These are phyloP conservation scores for Mobula birostris DNA, from an alignment of 2,113 vertebrate genomes.

Conservation along the genomic window DNA sequence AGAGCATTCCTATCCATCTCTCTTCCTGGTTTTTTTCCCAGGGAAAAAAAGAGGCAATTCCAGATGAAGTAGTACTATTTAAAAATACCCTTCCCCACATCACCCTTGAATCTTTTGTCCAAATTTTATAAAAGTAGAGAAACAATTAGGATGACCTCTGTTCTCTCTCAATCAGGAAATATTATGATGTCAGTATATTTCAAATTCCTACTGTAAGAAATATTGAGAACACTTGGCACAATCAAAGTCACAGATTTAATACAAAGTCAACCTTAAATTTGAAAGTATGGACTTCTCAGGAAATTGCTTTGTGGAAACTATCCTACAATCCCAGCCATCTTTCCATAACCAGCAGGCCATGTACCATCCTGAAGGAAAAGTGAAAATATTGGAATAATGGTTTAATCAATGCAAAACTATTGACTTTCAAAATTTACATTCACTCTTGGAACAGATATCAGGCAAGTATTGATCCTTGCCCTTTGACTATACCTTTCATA, in stretches of 20 bases:
- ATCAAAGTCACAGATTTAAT: not conserved
- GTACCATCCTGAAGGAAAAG: not conserved
- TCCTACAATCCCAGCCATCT: not conserved
- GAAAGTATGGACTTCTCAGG: not conserved
- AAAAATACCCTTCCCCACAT: too few relatives aligned
- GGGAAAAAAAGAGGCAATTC: too few relatives aligned
- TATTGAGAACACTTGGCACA: not conserved
- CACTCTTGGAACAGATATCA: not conserved
- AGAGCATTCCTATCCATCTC: too few relatives aligned
- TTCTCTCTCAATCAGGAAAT: not conserved
- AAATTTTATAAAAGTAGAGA: not conserved
- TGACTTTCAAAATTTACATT: not conserved
- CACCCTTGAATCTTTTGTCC: too few relatives aligned
- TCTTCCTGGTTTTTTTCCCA: too few relatives aligned
- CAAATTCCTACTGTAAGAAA: not conserved
- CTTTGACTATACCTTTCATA: not conserved
- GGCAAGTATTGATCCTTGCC: not conserved
- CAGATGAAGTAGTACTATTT: too few relatives aligned
- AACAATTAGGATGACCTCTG: not conserved
- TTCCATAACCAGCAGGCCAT: not conserved
- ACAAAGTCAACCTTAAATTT: too few relatives aligned
- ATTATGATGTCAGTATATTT: not conserved
- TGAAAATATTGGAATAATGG: not conserved
- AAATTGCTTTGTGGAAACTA: not conserved
- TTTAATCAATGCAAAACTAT: not conserved